Conservation (phyloP, 2,888 invertebrate species). For the Phyllotreta striolata region DNA sequence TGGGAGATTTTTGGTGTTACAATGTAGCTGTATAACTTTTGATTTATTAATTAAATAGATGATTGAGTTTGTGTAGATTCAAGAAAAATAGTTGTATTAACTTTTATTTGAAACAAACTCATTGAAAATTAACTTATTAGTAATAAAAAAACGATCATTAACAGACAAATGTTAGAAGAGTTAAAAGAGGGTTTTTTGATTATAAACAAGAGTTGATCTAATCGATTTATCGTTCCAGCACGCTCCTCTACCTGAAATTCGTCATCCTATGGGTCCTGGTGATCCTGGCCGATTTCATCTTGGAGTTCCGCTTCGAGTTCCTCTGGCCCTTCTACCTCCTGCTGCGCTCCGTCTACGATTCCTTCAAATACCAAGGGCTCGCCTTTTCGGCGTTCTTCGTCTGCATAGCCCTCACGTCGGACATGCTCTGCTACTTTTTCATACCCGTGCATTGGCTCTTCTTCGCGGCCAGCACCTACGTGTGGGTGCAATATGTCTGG, state of each 20-base stretch:
- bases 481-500: constrained; percentile 99
- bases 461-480: constrained; percentile 97
- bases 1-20: too few relatives aligned
- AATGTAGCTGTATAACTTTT: too few relatives aligned
- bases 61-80: too few relatives aligned
- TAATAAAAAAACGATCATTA: too few relatives aligned
- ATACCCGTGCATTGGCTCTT: constrained; percentile 98
- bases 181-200: too few relatives aligned
- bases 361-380: constrained; percentile 97
- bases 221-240: constrained; percentile 74
- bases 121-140: too few relatives aligned
- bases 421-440: constrained; percentile 98
- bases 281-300: constrained; percentile 93
- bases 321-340: constrained; percentile 99
- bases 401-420: constrained; percentile 96
- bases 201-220: too few relatives aligned
- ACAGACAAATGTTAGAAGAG: too few relatives aligned
- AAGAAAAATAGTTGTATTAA: too few relatives aligned
- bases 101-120: too few relatives aligned
- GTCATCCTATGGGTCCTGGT: constrained; percentile 94
- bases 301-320: constrained; percentile 99
- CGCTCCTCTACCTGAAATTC: constrained; percentile 94
- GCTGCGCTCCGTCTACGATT: constrained; percentile 93
- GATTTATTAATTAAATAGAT: too few relatives aligned
- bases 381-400: constrained; percentile 98